Evolutionary conservation across 1,140 invertebrate species (phyloP).

Genomic region (Cataglyphis hispanica): DNA sequence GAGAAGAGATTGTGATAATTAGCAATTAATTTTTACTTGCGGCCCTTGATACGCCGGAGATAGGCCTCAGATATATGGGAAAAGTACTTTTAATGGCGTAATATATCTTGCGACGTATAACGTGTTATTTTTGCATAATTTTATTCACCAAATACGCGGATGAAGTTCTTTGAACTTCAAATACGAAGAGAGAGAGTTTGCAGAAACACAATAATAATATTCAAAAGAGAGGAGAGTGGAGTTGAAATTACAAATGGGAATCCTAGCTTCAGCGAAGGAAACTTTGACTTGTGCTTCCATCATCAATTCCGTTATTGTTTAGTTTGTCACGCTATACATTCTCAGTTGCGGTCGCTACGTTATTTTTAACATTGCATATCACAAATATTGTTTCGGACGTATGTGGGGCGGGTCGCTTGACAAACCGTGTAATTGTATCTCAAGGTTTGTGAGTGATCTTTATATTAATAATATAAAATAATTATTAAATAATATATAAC

Average conservation of each 20-base stretch:
- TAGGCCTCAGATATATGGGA: background rate
- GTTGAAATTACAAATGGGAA: constrained; percentile 4
- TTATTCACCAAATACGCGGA: background rate
- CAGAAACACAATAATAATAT: background rate
- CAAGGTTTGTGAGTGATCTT: no score
- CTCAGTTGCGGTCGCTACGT: background rate
- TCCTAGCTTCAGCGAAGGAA: background rate
- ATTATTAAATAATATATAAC: background rate
- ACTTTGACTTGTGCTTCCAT: background rate
- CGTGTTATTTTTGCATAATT: constrained; percentile 10
- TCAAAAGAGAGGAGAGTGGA: background rate
- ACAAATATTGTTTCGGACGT: no score
- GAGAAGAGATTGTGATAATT: constrained; percentile 36
- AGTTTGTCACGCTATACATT: background rate
- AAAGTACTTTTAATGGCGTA: background rate
- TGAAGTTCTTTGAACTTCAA: constrained; percentile 3
- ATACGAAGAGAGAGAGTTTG: background rate
- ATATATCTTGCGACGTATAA: background rate
- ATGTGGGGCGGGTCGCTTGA: background rate
- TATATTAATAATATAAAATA: background rate
- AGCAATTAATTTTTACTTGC: constrained; percentile 24
- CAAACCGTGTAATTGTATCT: background rate
- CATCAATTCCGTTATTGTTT: background rate
- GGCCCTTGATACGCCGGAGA: background rate
- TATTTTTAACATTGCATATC: no score